Conservation (phyloP, 2,113 vertebrate species). For the Puma concolor region DNA sequence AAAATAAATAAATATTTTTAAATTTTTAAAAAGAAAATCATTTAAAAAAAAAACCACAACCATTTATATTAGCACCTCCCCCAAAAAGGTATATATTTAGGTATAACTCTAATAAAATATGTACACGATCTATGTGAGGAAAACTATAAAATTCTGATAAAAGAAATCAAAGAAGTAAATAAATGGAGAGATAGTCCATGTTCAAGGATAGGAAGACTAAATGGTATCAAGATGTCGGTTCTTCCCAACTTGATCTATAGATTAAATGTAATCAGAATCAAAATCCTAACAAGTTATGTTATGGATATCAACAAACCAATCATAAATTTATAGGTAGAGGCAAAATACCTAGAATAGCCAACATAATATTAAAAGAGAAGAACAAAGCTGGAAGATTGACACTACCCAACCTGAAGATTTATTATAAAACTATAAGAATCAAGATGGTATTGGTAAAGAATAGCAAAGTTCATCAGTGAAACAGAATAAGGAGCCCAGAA, state of each 20-base stretch:
- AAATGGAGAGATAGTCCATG: background rate
- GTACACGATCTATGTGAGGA: background rate
- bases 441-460: background rate
- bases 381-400: background rate
- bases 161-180: background rate
- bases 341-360: background rate
- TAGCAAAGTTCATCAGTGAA: background rate
- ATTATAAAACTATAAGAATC: background rate
- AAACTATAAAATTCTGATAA: background rate
- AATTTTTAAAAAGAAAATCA: no score
- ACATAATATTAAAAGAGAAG: background rate
- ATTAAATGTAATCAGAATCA: background rate
- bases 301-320: background rate
- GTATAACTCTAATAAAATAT: background rate
- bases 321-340: background rate
- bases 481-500: background rate
- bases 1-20: no score
- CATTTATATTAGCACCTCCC: background rate
- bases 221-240: background rate
- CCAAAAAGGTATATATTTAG: background rate
- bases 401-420: background rate
- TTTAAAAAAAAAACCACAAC: no score
- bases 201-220: background rate
- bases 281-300: background rate
- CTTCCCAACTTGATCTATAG: background rate